A percentile compares a stretch with the other conserved stretches of the same genome.
phyloP scores from a whole-genome alignment of 1,140 invertebrate species.

The Zaprionus africanus region DNA sequence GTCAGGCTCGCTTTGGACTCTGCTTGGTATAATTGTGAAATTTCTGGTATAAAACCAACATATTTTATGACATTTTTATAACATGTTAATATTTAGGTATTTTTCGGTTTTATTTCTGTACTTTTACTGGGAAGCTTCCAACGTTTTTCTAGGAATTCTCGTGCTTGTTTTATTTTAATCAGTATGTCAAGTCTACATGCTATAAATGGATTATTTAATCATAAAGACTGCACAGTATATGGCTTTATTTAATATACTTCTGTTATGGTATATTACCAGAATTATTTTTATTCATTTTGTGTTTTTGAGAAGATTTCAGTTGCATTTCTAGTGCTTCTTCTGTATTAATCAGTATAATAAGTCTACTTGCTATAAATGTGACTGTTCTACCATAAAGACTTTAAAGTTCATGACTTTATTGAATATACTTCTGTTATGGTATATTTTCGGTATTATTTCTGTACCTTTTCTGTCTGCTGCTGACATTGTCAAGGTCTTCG shows the following conservation, averaged over 20 bases:
- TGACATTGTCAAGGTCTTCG: neutral
- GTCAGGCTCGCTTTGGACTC: fast-evolving
- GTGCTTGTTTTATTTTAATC: too few relatives aligned
- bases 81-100: neutral
- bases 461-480: neutral
- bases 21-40: neutral
- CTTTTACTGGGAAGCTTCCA: too few relatives aligned
- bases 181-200: neutral
- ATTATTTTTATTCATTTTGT: neutral
- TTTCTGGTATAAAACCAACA: neutral
- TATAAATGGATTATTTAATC: neutral
- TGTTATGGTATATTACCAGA: neutral
- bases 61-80: neutral
- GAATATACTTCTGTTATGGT: neutral
- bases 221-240: neutral
- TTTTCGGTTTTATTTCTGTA: neutral
- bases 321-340: too few relatives aligned
- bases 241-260: neutral
- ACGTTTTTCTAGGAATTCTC: too few relatives aligned
- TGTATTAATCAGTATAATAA: too few relatives aligned
- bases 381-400: neutral
- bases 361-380: neutral
- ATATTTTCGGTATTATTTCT: neutral
- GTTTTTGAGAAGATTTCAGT: neutral
- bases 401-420: neutral